A percentile compares a stretch with the other conserved stretches of the same genome.
phyloP scores from a whole-genome alignment of 64 coral and sea anemone genomes.

The Platygyra sinensis region DNA sequence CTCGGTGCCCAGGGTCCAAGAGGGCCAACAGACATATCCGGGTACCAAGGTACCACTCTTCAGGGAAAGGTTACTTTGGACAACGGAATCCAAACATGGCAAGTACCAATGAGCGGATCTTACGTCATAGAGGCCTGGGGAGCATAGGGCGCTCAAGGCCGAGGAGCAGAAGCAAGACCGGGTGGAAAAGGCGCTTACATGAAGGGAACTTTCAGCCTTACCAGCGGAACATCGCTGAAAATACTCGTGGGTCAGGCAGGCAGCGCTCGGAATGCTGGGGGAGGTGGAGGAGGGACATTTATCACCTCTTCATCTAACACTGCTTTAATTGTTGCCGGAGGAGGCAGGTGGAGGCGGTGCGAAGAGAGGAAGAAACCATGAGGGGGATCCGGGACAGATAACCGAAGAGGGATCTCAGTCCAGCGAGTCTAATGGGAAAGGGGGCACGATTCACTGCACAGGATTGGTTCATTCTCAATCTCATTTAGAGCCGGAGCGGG shows the following conservation, averaged over 20 bases:
- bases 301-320: conserved; percentile 20
- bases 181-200: conserved; percentile 63
- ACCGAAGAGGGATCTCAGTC: too few relatives aligned
- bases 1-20: conserved; percentile 19
- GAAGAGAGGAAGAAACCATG: not conserved
- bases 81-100: too few relatives aligned
- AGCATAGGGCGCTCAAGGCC: conserved; percentile 59
- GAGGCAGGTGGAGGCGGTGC: conserved; percentile 70
- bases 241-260: conserved; percentile 67
- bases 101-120: too few relatives aligned
- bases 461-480: not conserved
- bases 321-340: conserved; percentile 66
- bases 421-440: not conserved
- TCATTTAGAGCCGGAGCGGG: conserved; percentile 34
- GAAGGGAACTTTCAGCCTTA: too few relatives aligned
- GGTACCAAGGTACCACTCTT: conserved; percentile 70
- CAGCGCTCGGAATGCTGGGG: not conserved
- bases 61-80: too few relatives aligned
- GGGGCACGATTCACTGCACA: conserved; percentile 29
- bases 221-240: too few relatives aligned
- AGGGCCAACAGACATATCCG: conserved; percentile 33
- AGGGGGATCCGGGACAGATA: conserved; percentile 54
- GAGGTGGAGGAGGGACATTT: conserved; percentile 80
- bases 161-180: not conserved
- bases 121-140: conserved; percentile 72